These are phyloP conservation scores for Chaetorhynchus papuensis DNA, from an alignment of 2,113 vertebrate species.

Conservation along the genomic window DNA sequence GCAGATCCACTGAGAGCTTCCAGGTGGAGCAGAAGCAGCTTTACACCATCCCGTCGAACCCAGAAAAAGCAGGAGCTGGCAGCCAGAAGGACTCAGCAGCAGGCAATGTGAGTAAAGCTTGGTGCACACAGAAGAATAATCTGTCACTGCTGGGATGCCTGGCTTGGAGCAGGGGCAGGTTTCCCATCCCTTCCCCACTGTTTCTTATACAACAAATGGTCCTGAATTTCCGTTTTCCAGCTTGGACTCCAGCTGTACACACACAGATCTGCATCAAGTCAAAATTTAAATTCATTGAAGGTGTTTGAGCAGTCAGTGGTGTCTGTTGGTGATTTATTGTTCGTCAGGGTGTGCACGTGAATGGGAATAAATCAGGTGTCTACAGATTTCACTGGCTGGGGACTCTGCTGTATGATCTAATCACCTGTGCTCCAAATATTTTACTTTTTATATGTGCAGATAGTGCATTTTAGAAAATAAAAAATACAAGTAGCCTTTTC, in stretches of 20 bases:
- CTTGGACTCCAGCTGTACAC: background rate
- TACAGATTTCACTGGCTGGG: background rate
- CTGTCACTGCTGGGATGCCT: background rate
- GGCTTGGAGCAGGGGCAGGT: background rate
- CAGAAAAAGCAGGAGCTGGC: background rate
- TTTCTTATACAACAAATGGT: background rate
- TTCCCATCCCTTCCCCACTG: background rate
- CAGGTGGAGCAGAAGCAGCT: slow-evolving; percentile 49
- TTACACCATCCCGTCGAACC: slow-evolving; percentile 53
- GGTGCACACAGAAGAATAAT: background rate
- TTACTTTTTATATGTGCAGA: background rate
- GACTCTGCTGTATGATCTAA: background rate
- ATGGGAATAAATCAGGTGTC: background rate
- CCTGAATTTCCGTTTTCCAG: background rate
- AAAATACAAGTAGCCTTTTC: background rate
- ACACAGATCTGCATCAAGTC: background rate
- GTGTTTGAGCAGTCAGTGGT: background rate
- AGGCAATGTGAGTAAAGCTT: slow-evolving; percentile 1
- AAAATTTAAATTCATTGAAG: background rate
- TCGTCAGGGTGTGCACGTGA: background rate
- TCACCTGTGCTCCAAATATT: background rate
- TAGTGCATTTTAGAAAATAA: background rate
- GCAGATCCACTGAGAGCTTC: background rate
- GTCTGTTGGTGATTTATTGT: background rate
- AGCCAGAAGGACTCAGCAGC: background rate